phyloP scores from a whole-genome alignment of 64 coral and sea anemone species.

The Montipora foliosa region DNA sequence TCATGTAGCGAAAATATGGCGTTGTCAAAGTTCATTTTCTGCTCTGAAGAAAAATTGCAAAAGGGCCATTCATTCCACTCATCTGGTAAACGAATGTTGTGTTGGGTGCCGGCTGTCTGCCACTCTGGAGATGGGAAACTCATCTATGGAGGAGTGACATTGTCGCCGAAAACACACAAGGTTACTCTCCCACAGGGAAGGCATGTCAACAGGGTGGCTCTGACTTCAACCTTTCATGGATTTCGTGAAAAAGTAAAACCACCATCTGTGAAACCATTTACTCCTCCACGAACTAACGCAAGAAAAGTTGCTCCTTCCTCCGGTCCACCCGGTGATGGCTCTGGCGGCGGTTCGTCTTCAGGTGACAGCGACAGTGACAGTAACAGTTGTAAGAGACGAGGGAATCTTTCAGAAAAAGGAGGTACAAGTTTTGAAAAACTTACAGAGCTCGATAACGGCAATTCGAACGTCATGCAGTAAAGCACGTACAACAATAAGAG shows the following conservation, averaged over 20 bases:
- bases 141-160: conserved; percentile 47
- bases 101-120: conserved; percentile 47
- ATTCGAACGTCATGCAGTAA: not conserved
- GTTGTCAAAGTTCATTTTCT: not conserved
- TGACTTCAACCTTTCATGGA: not conserved
- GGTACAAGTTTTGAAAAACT: not conserved
- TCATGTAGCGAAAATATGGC: not conserved
- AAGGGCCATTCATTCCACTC: not conserved
- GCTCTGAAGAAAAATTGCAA: conserved; percentile 28
- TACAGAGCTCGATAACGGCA: not conserved
- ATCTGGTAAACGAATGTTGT: not conserved
- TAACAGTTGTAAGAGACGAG: not conserved
- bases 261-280: conserved; percentile 15
- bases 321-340: not conserved
- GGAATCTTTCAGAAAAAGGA: not conserved
- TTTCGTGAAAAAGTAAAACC: not conserved
- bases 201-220: conserved; percentile 4
- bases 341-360: not conserved
- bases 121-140: conserved; percentile 15
- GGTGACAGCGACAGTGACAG: not conserved
- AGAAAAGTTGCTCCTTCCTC: not conserved
- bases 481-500: too few relatives aligned
- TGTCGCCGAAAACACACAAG: conserved; percentile 13
- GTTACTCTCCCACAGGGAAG: not conserved
- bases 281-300: not conserved